Evolutionary conservation across 2,888 invertebrate species (phyloP), one percentile per base, ranked within the genome.

Genomic region (Pecten maximus): DNA sequence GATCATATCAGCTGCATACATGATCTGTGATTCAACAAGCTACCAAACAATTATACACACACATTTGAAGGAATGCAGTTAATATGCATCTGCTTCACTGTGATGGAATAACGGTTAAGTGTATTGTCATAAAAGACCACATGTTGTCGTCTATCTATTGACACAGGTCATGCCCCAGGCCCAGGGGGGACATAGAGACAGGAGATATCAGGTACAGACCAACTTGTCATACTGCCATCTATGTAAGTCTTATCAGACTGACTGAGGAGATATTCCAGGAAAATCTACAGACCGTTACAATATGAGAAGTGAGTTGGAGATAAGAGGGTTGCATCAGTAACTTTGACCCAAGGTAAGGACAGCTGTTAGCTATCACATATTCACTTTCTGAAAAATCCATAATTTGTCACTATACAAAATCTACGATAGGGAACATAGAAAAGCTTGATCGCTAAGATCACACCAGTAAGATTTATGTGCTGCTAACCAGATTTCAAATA

Each of bases 71-170:
- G 23, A 23, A 60, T 74, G 35, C 74, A 74, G 74, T 35, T 74
- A 74, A 74, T 74, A 74, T 74, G 35, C 74, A 74, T 74, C 74
- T 74, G 74, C 23, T 35, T 35, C 74, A 74, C 74, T 74, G 19
- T 12, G 74, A 19, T 74, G 35, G 74, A 74, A 28, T 28, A 3
- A 74, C 23, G 28, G 44, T 74, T 74, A 10, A 28, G 35, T 74
- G 35, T 74, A 23, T 28, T 74, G 74, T 74, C 28, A 35, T 74
- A 74, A 74, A 54, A 35, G 35, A 23, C 74, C 74, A 74, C 35
- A 74, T 74, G 74, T 74, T 74, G 74, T 74, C 74, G 6, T 74
- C 35, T 74, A 74, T 74, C 74, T 35, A 6, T 15, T 28, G 74
- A 74, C 35, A 35, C 74, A 10, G 74, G 35, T 74, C 28, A 15